phyloP scores from a whole-genome alignment of 2,888 invertebrate genomes.

The Pherbina coryleti region DNA sequence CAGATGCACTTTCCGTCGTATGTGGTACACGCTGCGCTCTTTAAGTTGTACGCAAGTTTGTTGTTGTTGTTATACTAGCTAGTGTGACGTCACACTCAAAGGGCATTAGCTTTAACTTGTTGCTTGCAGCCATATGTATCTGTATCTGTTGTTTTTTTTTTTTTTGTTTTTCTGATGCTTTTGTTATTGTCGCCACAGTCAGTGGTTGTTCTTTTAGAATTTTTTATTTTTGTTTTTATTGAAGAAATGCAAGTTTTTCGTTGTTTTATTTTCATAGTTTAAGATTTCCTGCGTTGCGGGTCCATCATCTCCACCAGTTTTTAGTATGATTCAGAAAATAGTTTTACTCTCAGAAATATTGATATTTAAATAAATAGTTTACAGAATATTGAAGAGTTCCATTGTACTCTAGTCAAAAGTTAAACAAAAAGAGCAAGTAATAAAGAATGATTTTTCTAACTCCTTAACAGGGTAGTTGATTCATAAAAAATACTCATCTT shows the following conservation, averaged over 20 bases:
- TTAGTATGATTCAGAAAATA: background rate
- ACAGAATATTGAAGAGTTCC: too few species aligned
- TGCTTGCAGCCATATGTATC: slow-evolving; percentile 4
- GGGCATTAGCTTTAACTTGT: slow-evolving; percentile 61
- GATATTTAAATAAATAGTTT: too few species aligned
- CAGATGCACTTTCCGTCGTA: slow-evolving; percentile 14
- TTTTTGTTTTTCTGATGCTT: background rate
- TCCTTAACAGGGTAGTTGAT: too few species aligned
- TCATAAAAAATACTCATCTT: too few species aligned
- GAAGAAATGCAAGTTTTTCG: background rate
- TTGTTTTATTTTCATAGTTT: background rate
- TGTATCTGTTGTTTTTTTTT: background rate
- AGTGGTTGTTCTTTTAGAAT: background rate
- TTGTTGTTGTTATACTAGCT: background rate
- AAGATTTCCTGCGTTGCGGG: background rate
- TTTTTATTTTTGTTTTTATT: background rate
- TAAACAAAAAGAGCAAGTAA: too few species aligned
- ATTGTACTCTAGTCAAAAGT: too few species aligned
- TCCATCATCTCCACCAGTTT: background rate
- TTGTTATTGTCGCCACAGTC: slow-evolving; percentile 1
- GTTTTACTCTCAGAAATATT: too few species aligned
- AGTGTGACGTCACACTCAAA: slow-evolving; percentile 53
- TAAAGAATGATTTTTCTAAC: too few species aligned
- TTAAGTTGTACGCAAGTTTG: background rate
- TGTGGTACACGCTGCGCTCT: slow-evolving; percentile 3